Evolutionary conservation across 2,888 invertebrate species (phyloP).

Genomic region (Coelinius sp.): DNA sequence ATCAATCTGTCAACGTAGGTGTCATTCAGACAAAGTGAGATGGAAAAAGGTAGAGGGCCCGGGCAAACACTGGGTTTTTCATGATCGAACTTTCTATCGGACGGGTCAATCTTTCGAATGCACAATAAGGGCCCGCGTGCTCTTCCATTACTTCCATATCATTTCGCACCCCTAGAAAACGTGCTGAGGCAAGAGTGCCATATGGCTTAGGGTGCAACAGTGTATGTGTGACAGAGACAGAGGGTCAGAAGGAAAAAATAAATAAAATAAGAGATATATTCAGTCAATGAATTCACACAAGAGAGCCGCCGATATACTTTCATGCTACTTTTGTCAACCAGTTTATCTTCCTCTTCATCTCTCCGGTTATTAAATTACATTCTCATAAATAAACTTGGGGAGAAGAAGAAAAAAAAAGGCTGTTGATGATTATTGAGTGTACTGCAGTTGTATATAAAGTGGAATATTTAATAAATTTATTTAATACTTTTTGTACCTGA

Average conservation of each 20-base stretch:
- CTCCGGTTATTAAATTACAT: conserved; percentile 69
- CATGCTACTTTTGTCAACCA: conserved; percentile 60
- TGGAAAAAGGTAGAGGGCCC: conserved; percentile 41
- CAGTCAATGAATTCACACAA: conserved; percentile 44
- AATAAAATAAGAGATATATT: conserved; percentile 40
- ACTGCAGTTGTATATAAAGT: too few relatives aligned
- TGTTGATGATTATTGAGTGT: background rate
- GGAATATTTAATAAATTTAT: too few relatives aligned
- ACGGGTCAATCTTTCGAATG: conserved; percentile 68
- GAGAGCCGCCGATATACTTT: conserved; percentile 63
- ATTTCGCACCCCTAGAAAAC: conserved; percentile 68
- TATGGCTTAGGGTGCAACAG: conserved; percentile 37
- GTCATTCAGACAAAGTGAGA: conserved; percentile 37
- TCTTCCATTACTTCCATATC: conserved; percentile 70
- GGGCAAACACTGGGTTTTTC: conserved; percentile 27
- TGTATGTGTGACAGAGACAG: conserved; percentile 12
- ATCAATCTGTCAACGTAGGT: conserved; percentile 69
- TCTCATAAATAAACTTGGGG: conserved; percentile 65
- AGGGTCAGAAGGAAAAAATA: conserved; percentile 19
- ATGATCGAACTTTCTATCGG: conserved; percentile 58
- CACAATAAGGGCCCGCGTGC: conserved; percentile 55
- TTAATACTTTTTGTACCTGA: background rate
- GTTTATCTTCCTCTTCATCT: conserved; percentile 54
- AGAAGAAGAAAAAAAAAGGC: conserved; percentile 14
- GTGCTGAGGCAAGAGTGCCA: conserved; percentile 36